These are phyloP conservation scores for Sebastes aleutianus DNA, from an alignment of 2,797 vertebrate genomes.

Conservation along the genomic window DNA sequence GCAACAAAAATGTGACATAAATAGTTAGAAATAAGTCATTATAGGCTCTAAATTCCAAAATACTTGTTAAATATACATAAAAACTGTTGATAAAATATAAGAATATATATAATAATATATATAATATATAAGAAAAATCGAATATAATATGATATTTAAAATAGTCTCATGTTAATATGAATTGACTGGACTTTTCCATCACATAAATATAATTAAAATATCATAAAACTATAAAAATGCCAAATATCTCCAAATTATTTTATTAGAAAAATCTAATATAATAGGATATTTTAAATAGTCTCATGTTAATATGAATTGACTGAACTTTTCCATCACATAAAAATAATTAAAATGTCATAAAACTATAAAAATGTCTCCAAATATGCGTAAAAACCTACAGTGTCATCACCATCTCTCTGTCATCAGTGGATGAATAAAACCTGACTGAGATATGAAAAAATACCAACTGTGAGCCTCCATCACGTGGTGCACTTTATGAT, in stretches of 20 bases:
- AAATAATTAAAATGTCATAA: not conserved
- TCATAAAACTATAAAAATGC: not conserved
- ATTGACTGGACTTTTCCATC: not conserved
- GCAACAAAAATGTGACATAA: too few species aligned
- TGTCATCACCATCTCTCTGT: not conserved
- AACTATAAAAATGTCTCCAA: not conserved
- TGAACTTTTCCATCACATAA: too few species aligned
- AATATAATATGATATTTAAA: not conserved
- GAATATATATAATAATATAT: too few species aligned
- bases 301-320: too few species aligned
- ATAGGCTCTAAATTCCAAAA: not conserved
- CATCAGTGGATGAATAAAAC: not conserved
- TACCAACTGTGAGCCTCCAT: conserved; percentile 9
- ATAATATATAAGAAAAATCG: not conserved
- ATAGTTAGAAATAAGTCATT: not conserved
- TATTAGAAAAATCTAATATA: too few species aligned
- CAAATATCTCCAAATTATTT: not conserved
- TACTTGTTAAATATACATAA: not conserved
- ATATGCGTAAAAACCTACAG: not conserved
- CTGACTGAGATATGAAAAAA: not conserved
- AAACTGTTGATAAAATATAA: not conserved
- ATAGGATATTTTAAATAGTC: too few species aligned
- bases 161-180: not conserved
- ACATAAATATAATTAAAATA: not conserved
- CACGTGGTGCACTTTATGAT: conserved; percentile 64